phyloP scores from a whole-genome alignment of 2,113 vertebrate genomes.

The Electrona antarctica region DNA sequence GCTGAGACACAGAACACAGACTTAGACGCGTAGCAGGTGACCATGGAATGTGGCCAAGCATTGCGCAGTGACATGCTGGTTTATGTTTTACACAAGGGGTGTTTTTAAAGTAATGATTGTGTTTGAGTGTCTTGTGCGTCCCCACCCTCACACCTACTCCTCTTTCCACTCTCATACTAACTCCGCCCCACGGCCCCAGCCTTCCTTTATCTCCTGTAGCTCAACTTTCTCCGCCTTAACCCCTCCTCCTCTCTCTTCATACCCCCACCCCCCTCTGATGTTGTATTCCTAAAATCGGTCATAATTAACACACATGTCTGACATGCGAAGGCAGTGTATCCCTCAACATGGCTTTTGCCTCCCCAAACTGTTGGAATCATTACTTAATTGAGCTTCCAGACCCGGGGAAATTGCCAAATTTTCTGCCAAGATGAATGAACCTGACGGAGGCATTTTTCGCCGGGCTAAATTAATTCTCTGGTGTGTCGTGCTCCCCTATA shows the following conservation, averaged over 20 bases:
- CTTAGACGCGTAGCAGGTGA: background rate
- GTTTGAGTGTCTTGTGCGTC: background rate
- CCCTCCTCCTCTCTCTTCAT: background rate
- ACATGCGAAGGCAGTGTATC: constrained; percentile 40
- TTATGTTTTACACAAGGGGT: background rate
- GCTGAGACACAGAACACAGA: constrained; percentile 7
- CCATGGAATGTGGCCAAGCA: background rate
- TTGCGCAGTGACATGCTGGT: background rate
- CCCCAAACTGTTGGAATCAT: constrained; percentile 47
- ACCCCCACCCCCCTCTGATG: constrained; percentile 20
- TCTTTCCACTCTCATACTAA: background rate
- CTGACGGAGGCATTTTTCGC: constrained; percentile 58
- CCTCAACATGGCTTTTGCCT: constrained; percentile 53
- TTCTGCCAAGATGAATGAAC: constrained; percentile 70
- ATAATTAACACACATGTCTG: constrained; percentile 54
- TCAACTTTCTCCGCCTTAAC: background rate
- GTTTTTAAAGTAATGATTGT: background rate
- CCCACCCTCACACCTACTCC: background rate
- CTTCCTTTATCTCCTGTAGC: constrained; percentile 1
- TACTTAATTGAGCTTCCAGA: constrained; percentile 72
- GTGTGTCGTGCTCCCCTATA: constrained; percentile 66
- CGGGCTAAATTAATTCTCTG: constrained; percentile 75
- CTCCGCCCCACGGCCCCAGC: too few relatives aligned
- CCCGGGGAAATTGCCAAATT: constrained; percentile 67
- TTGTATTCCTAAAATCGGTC: constrained; percentile 39